Base-by-base conservation (phyloP, 1,140 invertebrate species). In the Ceratina australensis region DNA sequence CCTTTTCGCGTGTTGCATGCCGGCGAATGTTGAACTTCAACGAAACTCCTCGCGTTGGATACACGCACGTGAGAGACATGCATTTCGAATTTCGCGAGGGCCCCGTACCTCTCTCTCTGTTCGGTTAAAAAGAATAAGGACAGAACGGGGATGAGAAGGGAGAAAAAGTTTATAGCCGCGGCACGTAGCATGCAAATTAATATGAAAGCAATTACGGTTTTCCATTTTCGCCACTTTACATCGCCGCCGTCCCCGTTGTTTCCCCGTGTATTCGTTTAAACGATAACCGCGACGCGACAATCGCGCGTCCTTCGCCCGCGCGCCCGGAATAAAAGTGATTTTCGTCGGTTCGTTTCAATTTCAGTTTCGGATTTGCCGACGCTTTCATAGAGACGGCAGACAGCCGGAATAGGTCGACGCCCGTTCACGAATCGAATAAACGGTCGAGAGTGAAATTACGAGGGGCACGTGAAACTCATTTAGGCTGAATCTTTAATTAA, bases 401-500 rank as follows among this genome's bases (percentile, higher is more conserved):
- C 10, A 16, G 50, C 15, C 50, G 10, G 16, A 59, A 26, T 33
- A 65, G 67, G 73, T 69, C 67, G 61, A 61, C 64, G 71, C 59
- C 63, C 67, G 24, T 26, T 54, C 52, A 68, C 65, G 49, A 79
- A 71, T 83, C 66, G 65, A 60, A 60, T 50, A 68, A 72, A 78
- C 75, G 54, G 50, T 49, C 67, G 52, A 49, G 54, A 67, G 72
- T 16, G 57, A 84, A 85, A 72, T 88, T 86, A 86, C 75, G 78
- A 85, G 76, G 76, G 66, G 63, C 72, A 72, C 69, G 83, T 26
- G 67, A 87, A 88, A 84, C 84, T 87, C 82, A 80, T 88, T 87
- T 80, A 28, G 78, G 78, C 61, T 82, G 82, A 80, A 65, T 88
- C 83, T 84, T 80, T 83, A 87, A 88, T 86, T 85, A 86, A 85